Base-by-base conservation (phyloP, 2,113 vertebrate species). In the Microtus montanus region DNA sequence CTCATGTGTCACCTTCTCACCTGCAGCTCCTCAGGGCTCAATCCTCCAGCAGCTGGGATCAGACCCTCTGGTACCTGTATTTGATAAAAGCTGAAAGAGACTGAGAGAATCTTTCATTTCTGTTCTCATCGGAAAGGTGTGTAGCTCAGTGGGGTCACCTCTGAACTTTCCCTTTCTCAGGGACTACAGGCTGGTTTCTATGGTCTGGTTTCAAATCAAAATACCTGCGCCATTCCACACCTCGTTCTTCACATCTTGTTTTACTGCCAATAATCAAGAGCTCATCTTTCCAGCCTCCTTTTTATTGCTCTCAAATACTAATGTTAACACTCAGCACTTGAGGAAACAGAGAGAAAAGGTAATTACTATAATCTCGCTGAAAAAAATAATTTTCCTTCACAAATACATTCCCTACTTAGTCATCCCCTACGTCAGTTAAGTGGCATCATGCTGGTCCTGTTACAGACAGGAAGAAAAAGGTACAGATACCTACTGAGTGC, bases 71-170 rank as follows among this genome's bases (percentile, higher is more conserved):
- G 79, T 95, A 82, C 61, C 93, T 52, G 8, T 83, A 90, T 95
- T 96, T 96, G 92, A 96, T 92, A 96, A 95, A 93, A 96, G 89
- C 94, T 97, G 70, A 93, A 95, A 73, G 86, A 93, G 84, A 47
- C 91, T 90, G 52, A 77, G 74, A 97, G 82, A 85, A 92, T 96
- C 94, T 97, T 96, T 97, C 95, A 91, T 96, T 93, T 96, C 95
- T 91, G 90, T 93, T 96, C 94, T 94, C 87, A 49, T 89, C 87
- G 93, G 92, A 96, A 96, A 95, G 93, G 26, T 87, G 54, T 95
- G 68, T 71, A 84, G 66, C 91, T 96, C 93, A 92, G 79, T 38
- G 38, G 92, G 87, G 80, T 97, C 95, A 94, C 77, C 84, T 95
- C 92, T 71, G 83, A 95, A 93, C 86, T 74, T 77, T 73, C 73